Evolutionary conservation across 2,113 vertebrate genomes (phyloP).

Genomic region (Peromyscus maniculatus): DNA sequence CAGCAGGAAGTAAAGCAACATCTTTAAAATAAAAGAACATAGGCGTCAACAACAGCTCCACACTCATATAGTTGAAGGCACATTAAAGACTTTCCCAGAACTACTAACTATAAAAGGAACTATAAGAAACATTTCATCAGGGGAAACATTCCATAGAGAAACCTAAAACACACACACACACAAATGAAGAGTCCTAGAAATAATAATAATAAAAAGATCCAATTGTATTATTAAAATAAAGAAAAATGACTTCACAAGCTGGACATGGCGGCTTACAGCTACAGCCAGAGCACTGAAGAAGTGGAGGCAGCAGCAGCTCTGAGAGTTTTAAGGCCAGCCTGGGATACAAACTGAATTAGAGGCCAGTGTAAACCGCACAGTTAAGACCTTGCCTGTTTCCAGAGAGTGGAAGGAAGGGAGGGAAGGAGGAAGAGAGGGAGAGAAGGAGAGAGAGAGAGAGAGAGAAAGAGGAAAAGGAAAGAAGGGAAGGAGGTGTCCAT

Average conservation of each 20-base stretch:
- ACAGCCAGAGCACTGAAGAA: neutral
- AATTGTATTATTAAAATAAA: slow-evolving; percentile 26
- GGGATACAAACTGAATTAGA: neutral
- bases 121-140: slow-evolving; percentile 8
- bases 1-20: slow-evolving; percentile 18
- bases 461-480: neutral
- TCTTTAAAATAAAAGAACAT: slow-evolving; percentile 17
- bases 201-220: neutral
- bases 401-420: neutral
- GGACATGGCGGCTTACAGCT: neutral
- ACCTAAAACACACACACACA: neutral
- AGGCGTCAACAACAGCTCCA: slow-evolving; percentile 30
- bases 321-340: neutral
- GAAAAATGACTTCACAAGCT: neutral
- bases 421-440: neutral
- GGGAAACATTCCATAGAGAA: slow-evolving; percentile 48
- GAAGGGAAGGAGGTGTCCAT: neutral
- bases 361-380: neutral
- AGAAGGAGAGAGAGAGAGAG: too few species aligned
- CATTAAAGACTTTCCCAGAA: slow-evolving; percentile 50
- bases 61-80: slow-evolving; percentile 42
- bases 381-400: neutral
- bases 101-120: slow-evolving; percentile 7
- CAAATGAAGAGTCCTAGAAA: neutral
- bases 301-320: neutral